Evolutionary conservation across 1,140 invertebrate genomes (phyloP).

Genomic region (Steinernema khuongi): DNA sequence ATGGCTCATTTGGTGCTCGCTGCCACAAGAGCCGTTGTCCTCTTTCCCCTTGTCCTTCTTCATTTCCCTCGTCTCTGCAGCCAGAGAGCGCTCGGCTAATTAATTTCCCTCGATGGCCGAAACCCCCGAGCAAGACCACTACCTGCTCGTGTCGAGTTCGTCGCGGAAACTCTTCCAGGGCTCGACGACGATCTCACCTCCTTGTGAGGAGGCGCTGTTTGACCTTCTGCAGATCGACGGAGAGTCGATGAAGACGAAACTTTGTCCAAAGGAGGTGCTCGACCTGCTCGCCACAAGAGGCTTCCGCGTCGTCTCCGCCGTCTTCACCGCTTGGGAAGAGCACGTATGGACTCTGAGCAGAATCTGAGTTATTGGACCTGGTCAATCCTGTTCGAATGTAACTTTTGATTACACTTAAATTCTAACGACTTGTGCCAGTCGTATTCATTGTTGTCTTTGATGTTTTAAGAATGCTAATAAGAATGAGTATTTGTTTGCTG

Average conservation of each 20-base stretch:
- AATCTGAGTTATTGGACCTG: no score
- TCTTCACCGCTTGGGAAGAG: constrained; percentile 1
- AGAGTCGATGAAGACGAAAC: constrained; percentile 4
- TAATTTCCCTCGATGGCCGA: background rate
- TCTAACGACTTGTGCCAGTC: no score
- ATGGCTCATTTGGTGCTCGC: no score
- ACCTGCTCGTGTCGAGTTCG: background rate
- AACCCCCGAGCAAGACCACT: background rate
- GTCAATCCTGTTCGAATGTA: no score
- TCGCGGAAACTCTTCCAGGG: constrained; percentile 13
- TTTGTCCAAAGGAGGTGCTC: background rate
- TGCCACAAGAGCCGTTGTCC: no score
- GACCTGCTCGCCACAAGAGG: background rate
- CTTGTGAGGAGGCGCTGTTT: background rate
- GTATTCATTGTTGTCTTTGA: no score
- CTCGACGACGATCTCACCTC: background rate
- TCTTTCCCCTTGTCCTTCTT: no score
- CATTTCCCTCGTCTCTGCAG: no score
- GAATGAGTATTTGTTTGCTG: no score
- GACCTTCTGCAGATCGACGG: background rate
- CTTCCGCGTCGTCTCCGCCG: constrained; percentile 1
- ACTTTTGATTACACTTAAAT: no score
- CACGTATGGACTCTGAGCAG: background rate
- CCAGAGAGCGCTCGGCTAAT: background rate
- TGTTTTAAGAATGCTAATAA: no score